These are phyloP conservation scores for Palloptera scutellata DNA, from an alignment of 2,888 invertebrate genomes.

Conservation along the genomic window DNA sequence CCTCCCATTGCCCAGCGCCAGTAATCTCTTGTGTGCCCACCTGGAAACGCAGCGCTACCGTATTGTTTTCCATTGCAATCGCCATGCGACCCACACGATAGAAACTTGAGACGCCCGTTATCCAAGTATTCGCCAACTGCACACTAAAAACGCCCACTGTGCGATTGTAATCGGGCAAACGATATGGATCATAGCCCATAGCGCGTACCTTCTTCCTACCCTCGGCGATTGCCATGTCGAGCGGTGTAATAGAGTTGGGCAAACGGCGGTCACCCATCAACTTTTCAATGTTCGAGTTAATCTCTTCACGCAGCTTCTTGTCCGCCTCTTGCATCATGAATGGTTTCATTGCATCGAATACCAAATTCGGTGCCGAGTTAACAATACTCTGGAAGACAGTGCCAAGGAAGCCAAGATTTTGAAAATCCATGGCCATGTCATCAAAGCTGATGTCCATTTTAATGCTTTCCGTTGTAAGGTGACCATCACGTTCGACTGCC, in stretches of 20 bases:
- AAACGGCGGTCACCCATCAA: conserved; percentile 75
- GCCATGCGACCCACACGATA: conserved; percentile 82
- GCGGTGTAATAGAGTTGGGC: conserved; percentile 85
- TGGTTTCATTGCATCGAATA: conserved; percentile 89
- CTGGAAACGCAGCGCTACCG: conserved; percentile 69
- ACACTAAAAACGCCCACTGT: conserved; percentile 76
- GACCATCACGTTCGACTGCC: conserved; percentile 77
- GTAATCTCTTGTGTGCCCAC: conserved; percentile 82
- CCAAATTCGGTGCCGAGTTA: conserved; percentile 81
- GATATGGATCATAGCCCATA: conserved; percentile 76
- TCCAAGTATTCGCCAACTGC: conserved; percentile 77
- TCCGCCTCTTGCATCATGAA: conserved; percentile 82
- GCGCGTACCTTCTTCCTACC: conserved; percentile 73
- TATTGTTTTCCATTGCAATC: conserved; percentile 76
- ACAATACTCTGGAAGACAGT: conserved; percentile 76
- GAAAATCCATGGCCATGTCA: conserved; percentile 81
- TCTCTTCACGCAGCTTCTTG: conserved; percentile 74
- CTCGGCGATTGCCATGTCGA: conserved; percentile 83
- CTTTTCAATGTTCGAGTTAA: conserved; percentile 77
- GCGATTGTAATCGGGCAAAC: conserved; percentile 76
- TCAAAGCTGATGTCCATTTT: conserved; percentile 80
- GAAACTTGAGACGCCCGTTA: conserved; percentile 81
- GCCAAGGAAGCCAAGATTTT: conserved; percentile 80
- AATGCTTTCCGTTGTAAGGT: conserved; percentile 79
- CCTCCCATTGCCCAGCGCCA: conserved; percentile 82